Percentiles rank a stretch among this genome's conserved stretches.
Conservation (phyloP, 2,888 invertebrate genomes). For the Dysmachus trigonus region DNA sequence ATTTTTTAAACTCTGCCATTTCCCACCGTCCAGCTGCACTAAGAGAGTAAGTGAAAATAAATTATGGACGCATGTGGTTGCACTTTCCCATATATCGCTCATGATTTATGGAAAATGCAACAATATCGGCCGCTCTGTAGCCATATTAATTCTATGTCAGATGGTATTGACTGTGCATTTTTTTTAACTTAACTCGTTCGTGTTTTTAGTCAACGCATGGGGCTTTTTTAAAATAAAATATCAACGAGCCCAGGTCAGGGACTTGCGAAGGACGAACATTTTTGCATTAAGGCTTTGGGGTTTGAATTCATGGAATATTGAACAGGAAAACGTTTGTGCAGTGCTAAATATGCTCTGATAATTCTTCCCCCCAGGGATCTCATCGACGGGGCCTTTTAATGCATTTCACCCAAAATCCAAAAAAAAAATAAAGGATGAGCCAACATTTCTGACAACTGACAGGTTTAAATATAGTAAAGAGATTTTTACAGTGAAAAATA, state of each 20-base stretch:
- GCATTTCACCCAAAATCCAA: not conserved
- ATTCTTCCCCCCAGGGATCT: not conserved
- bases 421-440: not conserved
- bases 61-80: constrained; percentile 37
- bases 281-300: constrained; percentile 4
- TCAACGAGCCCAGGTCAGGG: not conserved
- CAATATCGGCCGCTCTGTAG: constrained; percentile 4
- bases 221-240: not conserved
- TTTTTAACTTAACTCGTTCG: not conserved
- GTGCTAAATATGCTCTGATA: constrained; percentile 6
- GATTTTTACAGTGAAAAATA: not conserved
- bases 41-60: constrained; percentile 38
- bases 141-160: constrained; percentile 2
- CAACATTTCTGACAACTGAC: not conserved
- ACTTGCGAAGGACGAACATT: not conserved
- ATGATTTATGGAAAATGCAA: constrained; percentile 37
- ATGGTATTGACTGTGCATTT: not conserved
- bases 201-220: not conserved
- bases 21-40: not conserved
- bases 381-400: not conserved
- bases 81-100: not conserved
- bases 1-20: not conserved
- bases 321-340: not conserved
- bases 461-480: not conserved
- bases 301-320: not conserved